Conservation (phyloP, 2,113 vertebrate genomes). For the Dicrurus megarhynchus region DNA sequence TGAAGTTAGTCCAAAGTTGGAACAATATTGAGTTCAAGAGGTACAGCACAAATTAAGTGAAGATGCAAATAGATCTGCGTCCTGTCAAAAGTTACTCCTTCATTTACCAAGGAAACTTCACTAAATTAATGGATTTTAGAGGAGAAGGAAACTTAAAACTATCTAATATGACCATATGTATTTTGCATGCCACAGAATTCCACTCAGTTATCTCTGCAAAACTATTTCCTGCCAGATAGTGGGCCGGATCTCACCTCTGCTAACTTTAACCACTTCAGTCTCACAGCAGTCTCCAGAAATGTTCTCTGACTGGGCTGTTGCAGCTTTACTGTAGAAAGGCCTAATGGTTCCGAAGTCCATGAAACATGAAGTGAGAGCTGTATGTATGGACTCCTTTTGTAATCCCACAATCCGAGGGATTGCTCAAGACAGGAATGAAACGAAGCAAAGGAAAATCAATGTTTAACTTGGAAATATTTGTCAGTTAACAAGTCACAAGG, state of each 20-base stretch:
- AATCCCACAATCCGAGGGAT: conserved; percentile 14
- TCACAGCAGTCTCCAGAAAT: neutral
- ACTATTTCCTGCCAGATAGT: conserved; percentile 38
- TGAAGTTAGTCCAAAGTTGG: neutral
- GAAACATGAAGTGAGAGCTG: conserved; percentile 33
- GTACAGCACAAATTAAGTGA: neutral
- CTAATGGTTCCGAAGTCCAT: conserved; percentile 6
- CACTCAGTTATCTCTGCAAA: conserved; percentile 15
- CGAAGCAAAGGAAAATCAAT: conserved; percentile 70
- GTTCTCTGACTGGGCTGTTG: neutral
- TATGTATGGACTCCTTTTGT: conserved; percentile 1
- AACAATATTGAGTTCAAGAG: neutral
- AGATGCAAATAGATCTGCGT: neutral
- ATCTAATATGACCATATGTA: neutral
- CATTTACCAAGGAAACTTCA: neutral
- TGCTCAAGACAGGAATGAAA: conserved; percentile 57
- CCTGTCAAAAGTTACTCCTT: neutral
- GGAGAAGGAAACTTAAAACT: neutral
- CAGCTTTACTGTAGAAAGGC: neutral
- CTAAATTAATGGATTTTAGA: conserved; percentile 43
- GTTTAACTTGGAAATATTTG: conserved; percentile 78
- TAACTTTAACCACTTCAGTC: neutral
- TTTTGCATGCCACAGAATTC: conserved; percentile 13
- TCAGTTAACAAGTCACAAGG: conserved; percentile 70
- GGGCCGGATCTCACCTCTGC: neutral